Evolutionary conservation across 2,888 invertebrate species (phyloP), one percentile per base, ranked within the genome.

Genomic region (Pteria penguin): DNA sequence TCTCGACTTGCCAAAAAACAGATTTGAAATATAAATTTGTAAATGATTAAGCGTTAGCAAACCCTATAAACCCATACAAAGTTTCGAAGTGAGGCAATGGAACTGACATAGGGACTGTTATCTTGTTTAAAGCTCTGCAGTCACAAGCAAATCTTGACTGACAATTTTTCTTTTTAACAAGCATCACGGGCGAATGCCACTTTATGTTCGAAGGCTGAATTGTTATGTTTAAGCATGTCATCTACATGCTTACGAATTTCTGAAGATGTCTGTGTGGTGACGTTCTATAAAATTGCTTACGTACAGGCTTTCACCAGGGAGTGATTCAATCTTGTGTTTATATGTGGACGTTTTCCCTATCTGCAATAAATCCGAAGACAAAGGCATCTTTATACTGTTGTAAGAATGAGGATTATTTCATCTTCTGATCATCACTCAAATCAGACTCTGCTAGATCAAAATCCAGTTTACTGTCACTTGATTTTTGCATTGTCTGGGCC

Each of bases 11-110:
- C n/a, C n/a, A n/a, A n/a, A n/a, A n/a, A n/a, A n/a, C n/a, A 32
- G 66, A 72, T 36, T 33, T 62, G 24, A 81, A 36, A 57, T 81
- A 81, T 31, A 82, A 69, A 24, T 71, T 74, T 11, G 76, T 72
- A 55, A 76, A 81, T 27, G 78, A 55, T 36, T 73, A 62, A 32
- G 83, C 67, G 55, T 76, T 61, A 58, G 78, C 52, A 22, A 78
- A 75, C 2, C 82, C 82, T n/a, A 81, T 36, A 22, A 75, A 63
- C 67, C 78, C 81, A 72, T 73, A 80, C 4, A 82, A 66, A 69
- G 76, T 73, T 57, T 79, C 75, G 22, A 78, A 24, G 61, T 73
- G 73, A 22, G 81, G 82, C 2, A 82, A 31, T 26, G 82, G 82
- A 55, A 76, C 76, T 2, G 75, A 58, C 27, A 77, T 73, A 45